Base-by-base conservation (phyloP, 2,888 invertebrate species). In the Amphipyra berbera region DNA sequence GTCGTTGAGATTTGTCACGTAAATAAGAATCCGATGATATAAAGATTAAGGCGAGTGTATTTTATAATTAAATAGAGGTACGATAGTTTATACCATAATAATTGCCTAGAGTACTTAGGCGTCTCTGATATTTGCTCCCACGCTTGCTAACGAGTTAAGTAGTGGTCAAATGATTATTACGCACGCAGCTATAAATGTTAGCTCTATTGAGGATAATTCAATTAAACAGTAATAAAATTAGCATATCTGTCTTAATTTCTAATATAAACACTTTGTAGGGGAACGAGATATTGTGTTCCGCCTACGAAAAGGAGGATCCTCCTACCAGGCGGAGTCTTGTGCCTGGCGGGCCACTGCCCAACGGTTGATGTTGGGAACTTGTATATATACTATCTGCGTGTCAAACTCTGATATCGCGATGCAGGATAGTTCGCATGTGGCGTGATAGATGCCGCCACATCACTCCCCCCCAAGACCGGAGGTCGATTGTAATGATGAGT, bases 41-140 rank as follows among this genome's bases (percentile, higher is more conserved):
- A 66, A 55, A 71, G 30, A 52, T 71, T 27, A 57, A 12, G 12
- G 33, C 14, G n/a, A 49, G 35, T 61, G 50, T 61, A 59, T 58
- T 72, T 72, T 59, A 67, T 71, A 45, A 72, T 61, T 55, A 48
- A 44, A 56, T 67, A 37, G 61, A 53, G 47, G 21, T 57, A 15
- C 30, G 27, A 55, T 70, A 37, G 33, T 56, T 71, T 57, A 71
- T 53, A 58, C 66, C 41, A 38, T 40, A 45, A 66, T 48, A 61
- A 61, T 71, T 61, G 35, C 15, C 33, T 48, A 46, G 45, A 69
- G 46, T 44, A 27, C 48, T 21, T 2, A 21, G 37, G 47, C 45
- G 15, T 35, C 13, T 15, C 10, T 47, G 53, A 47, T 61, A 57
- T 57, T 40, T 57, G 38, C 57, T 67, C 54, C 61, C 67, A 71